Evolutionary conservation across 2,113 vertebrate genomes (phyloP), one percentile per base, ranked within the genome.

Genomic region (Xiphophorus hellerii): DNA sequence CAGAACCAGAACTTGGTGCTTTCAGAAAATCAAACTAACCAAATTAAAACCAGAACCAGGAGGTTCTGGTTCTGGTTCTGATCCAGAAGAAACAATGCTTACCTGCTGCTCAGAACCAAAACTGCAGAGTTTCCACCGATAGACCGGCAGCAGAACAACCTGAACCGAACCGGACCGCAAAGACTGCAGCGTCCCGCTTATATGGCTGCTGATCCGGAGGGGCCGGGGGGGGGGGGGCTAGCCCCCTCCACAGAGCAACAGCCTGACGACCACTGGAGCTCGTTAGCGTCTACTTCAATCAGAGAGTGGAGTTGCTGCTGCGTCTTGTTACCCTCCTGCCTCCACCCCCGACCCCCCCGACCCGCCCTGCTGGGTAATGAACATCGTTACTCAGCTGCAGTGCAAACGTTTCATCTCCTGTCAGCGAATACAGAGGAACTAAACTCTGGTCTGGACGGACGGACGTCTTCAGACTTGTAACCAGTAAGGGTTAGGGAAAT

Each of bases 201-300:
- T 42, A 70, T 72, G 72, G 76, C 76, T 84, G 82, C 84, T 87
- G 81, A 85, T 63, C 72, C 65, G 3, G n/a, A n/a, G n/a, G n/a
- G n/a, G n/a, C n/a, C n/a, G n/a, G n/a, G n/a, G 35, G 10, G 35
- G 33, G 58, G 13, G 13, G 67, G 69, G 66, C 58, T 51, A 66
- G 69, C 33, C 58, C 84, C 65, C 27, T 62, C 71, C 31, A 27
- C 37, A 66, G 33, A 48, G 37, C 76, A 44, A 84, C 87, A 66
- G 75, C 73, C 62, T 64, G 3, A 61, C 1, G 5, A 20, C 14
- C 39, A 7, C 42, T 58, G 42, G 71, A 71, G 87, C 89, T 92
- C 86, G 84, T 92, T 90, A 90, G 87, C 73, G 81, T 76, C 73
- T 7, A 25, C 71, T 86, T 81, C 77, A 82, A 71, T 68, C 44